Base-by-base conservation (phyloP, 1,140 invertebrate species). In the Cataglyphis hispanica region DNA sequence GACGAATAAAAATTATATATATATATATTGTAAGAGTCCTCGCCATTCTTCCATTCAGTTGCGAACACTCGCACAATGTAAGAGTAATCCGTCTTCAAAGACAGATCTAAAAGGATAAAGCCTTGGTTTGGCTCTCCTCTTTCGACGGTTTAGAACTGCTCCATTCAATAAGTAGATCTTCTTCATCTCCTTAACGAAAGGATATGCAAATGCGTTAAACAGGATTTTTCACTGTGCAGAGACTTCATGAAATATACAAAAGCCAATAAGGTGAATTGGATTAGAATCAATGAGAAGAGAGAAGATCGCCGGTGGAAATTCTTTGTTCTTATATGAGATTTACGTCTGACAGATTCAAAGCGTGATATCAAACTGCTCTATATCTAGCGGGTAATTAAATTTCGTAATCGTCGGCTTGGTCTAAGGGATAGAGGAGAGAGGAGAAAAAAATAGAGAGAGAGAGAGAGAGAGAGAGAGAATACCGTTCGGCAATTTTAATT, bases 401-500 rank as follows among this genome's bases (percentile, higher is more conserved):
- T 83, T 90, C 81, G 81, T 90, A 86, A 90, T 90, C 75, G 86
- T 31, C 40, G 66, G 60, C 56, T 85, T 83, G 67, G 22, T 19
- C 34, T 40, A 46, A 22, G 58, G 37, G 63, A 22, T 58, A 77
- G 19, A 31, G 10, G 50, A 22, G 50, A 31, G 19, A 25, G 10
- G 58, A 22, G 22, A 61, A 72, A n/a, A n/a, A n/a, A n/a, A n/a
- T n/a, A n/a, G n/a, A n/a, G 50, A 22, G 50, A 31, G 19, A 25
- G 10, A 50, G 19, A 16, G 56, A 72, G n/a, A n/a, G n/a, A n/a
- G n/a, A 25, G 40, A 10, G 64, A 22, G 27, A 61, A 66, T 27
- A 50, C 37, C 75, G 85, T 84, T 92, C 83, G 86, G 85, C 84
- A 76, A 87, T 92, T 93, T 93, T 93, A 93, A 93, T 93, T 93